phyloP scores from a whole-genome alignment of 2,113 vertebrate genomes.

The Thamnophis sirtalis region DNA sequence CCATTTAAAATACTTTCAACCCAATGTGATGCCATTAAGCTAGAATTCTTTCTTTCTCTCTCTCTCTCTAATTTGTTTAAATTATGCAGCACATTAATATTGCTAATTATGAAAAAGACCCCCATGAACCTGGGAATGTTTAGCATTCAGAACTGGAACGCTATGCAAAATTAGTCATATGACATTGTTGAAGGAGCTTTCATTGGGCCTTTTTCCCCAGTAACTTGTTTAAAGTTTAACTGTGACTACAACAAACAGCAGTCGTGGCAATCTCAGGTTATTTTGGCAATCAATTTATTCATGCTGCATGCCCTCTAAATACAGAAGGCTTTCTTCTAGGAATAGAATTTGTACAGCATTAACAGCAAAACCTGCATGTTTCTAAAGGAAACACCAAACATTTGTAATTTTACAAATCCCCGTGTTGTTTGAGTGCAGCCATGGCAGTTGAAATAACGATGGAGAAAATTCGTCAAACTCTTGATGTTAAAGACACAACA shows the following conservation, averaged over 20 bases:
- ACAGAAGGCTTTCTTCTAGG: not conserved
- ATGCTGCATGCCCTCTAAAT: not conserved
- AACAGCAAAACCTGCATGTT: not conserved
- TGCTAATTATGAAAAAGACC: not conserved
- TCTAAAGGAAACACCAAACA: not conserved
- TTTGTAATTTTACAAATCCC: not conserved
- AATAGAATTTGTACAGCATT: not conserved
- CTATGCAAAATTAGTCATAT: not conserved
- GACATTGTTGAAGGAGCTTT: not conserved
- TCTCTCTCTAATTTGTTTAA: not conserved
- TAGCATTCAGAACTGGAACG: not conserved
- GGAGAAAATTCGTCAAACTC: not conserved
- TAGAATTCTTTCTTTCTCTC: not conserved
- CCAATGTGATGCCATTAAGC: not conserved
- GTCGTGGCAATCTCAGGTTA: not conserved
- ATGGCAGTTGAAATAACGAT: not conserved
- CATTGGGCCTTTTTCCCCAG: not conserved
- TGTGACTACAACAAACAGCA: not conserved
- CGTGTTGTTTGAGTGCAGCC: not conserved
- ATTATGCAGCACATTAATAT: slow-evolving; percentile 10
- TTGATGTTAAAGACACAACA: not conserved
- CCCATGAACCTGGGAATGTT: not conserved
- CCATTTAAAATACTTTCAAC: not conserved
- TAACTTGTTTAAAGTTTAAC: not conserved
- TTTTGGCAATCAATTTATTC: not conserved